A percentile compares a stretch with the other conserved stretches of the same genome.
These are phyloP conservation scores for Drosophila melanosoma DNA, from an alignment of 2,888 invertebrate genomes.

Conservation along the genomic window DNA sequence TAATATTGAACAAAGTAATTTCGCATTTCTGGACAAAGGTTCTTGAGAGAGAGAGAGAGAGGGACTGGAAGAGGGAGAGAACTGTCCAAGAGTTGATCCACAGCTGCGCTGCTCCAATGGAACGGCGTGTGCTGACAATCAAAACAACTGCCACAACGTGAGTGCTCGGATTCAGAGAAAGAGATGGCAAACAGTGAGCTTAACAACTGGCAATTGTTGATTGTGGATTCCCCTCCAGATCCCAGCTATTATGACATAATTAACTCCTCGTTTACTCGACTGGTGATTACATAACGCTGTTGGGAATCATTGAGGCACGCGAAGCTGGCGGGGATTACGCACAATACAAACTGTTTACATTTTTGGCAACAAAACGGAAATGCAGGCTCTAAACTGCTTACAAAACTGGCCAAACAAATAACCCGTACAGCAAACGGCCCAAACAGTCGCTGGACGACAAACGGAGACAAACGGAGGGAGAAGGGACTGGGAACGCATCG, in stretches of 20 bases:
- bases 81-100: constrained; percentile 24
- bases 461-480: constrained; percentile 1
- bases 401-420: constrained; percentile 68
- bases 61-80: background rate
- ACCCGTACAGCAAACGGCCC: constrained; percentile 61
- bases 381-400: constrained; percentile 72
- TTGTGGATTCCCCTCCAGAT: constrained; percentile 37
- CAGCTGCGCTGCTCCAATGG: constrained; percentile 48
- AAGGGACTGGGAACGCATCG: constrained; percentile 25
- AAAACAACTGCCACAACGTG: constrained; percentile 45
- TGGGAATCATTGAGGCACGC: constrained; percentile 26
- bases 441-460: constrained; percentile 11
- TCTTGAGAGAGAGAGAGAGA: background rate
- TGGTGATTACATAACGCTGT: constrained; percentile 69
- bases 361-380: constrained; percentile 76
- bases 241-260: constrained; percentile 71
- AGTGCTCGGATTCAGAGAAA: constrained; percentile 18
- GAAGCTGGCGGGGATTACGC: constrained; percentile 61
- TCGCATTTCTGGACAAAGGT: constrained; percentile 16
- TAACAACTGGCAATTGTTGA: constrained; percentile 53
- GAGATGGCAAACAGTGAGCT: constrained; percentile 44
- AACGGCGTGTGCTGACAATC: constrained; percentile 52
- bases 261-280: constrained; percentile 70
- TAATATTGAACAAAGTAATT: constrained; percentile 10
- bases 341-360: constrained; percentile 71